A percentile compares a stretch with the other conserved stretches of the same genome.
Evolutionary conservation across 30 jellyfish, hydroid and myxozoan species (phyloP).

Genomic region (Pseudorhiza aurosa): DNA sequence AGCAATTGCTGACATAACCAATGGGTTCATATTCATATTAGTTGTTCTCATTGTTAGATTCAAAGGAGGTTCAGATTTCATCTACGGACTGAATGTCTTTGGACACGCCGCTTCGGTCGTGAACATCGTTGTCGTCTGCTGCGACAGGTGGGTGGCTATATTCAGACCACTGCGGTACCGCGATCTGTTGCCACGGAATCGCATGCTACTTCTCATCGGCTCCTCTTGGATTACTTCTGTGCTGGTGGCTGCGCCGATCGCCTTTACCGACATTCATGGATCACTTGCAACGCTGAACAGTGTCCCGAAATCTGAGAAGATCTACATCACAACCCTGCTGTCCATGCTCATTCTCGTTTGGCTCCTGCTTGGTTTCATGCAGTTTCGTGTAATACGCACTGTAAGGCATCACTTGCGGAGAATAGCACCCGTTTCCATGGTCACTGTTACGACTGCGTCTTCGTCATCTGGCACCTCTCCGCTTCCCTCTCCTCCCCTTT

Average conservation of each 20-base stretch:
- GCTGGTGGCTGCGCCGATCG: slow-evolving; percentile 7
- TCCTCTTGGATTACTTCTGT: slow-evolving; percentile 39
- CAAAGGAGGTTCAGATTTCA: not conserved
- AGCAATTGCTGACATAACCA: slow-evolving; percentile 32
- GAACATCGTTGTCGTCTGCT: slow-evolving; percentile 44
- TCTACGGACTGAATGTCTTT: not conserved
- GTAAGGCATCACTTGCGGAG: slow-evolving; percentile 35
- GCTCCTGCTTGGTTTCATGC: slow-evolving; percentile 48
- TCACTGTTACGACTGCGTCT: slow-evolving; percentile 5
- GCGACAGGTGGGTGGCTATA: slow-evolving; percentile 68
- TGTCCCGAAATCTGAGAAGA: not conserved
- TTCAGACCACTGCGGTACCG: slow-evolving; percentile 62
- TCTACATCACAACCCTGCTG: not conserved
- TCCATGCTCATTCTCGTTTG: slow-evolving; percentile 8
- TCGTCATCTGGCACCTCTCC: not conserved
- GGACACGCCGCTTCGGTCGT: slow-evolving; percentile 43
- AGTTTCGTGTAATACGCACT: slow-evolving; percentile 18
- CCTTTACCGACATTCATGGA: not conserved
- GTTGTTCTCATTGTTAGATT: not conserved
- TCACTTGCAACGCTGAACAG: not conserved
- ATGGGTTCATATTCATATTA: slow-evolving; percentile 3
- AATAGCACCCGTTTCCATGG: not conserved
- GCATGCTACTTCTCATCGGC: not conserved
- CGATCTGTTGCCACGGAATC: not conserved
- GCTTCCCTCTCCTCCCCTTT: not conserved